Evolutionary conservation across 2,797 vertebrate species (phyloP).

Genomic region (Sebastolobus alascanus): DNA sequence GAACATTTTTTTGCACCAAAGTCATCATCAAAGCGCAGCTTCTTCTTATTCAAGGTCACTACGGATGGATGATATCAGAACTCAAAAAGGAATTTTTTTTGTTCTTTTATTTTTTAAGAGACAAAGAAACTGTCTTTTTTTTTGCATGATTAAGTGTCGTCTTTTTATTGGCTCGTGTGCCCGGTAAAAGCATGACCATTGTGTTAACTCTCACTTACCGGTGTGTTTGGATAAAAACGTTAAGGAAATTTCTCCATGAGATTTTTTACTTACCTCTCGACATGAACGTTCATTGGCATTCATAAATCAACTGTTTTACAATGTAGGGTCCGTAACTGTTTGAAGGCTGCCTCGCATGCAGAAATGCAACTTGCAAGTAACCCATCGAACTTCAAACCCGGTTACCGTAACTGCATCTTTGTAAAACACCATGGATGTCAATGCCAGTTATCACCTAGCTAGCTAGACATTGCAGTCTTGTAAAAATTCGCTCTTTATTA

Average conservation of each 20-base stretch:
- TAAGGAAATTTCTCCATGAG: constrained; percentile 81
- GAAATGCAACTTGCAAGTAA: constrained; percentile 78
- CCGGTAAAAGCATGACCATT: constrained; percentile 86
- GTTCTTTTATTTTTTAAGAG: constrained; percentile 64
- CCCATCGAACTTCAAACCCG: constrained; percentile 81
- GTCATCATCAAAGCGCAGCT: constrained; percentile 87
- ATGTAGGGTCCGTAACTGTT: constrained; percentile 75
- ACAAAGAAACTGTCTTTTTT: constrained; percentile 77
- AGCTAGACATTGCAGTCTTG: constrained; percentile 85
- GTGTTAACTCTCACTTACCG: constrained; percentile 83
- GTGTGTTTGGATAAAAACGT: constrained; percentile 80
- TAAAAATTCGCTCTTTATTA: constrained; percentile 85
- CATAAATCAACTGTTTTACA: constrained; percentile 83
- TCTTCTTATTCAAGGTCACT: constrained; percentile 84
- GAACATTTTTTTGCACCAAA: constrained; percentile 88
- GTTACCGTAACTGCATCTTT: constrained; percentile 77
- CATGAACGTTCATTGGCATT: constrained; percentile 82
- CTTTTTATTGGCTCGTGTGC: constrained; percentile 86
- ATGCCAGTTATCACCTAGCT: constrained; percentile 81
- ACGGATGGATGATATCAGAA: constrained; percentile 81
- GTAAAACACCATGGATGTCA: constrained; percentile 83
- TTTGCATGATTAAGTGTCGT: constrained; percentile 87
- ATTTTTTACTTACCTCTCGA: constrained; percentile 83
- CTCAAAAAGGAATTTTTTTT: constrained; percentile 63
- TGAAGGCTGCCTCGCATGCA: constrained; percentile 82